Conservation (phyloP, 2,888 invertebrate species). For the Cremastinae sp. region DNA sequence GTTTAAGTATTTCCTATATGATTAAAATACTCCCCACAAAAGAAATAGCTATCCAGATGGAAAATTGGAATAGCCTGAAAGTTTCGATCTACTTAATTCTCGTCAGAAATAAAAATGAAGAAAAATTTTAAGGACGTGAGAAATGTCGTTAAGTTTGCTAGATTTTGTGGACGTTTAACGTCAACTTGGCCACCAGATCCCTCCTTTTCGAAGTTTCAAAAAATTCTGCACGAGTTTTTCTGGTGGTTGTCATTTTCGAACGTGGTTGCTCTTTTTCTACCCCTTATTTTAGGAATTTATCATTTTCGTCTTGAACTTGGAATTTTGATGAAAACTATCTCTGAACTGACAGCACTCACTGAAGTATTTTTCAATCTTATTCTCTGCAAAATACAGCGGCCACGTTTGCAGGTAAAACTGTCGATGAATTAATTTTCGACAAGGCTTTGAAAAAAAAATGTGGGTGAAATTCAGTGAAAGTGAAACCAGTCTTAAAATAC, state of each 20-base stretch:
- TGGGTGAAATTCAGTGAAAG: too few species aligned
- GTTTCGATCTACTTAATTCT: not conserved
- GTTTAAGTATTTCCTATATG: not conserved
- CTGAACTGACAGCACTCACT: constrained; percentile 67
- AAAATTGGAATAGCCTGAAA: too few species aligned
- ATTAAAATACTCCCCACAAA: too few species aligned
- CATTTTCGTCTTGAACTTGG: constrained; percentile 63
- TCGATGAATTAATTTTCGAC: too few species aligned
- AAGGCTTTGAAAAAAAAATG: too few species aligned
- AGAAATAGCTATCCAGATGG: too few species aligned
- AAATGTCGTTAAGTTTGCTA: constrained; percentile 44
- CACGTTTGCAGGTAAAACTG: constrained; percentile 67
- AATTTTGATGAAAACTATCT: constrained; percentile 67
- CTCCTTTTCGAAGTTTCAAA: constrained; percentile 25
- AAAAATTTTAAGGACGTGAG: constrained; percentile 13
- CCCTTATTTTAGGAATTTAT: constrained; percentile 65
- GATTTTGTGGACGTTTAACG: constrained; percentile 63
- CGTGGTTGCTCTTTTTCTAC: constrained; percentile 61
- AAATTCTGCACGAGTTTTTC: constrained; percentile 58
- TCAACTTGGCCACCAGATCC: constrained; percentile 68
- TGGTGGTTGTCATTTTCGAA: constrained; percentile 66
- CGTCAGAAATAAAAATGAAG: constrained; percentile 10
- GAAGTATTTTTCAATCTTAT: constrained; percentile 70
- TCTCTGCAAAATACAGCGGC: constrained; percentile 64
- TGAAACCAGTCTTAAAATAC: too few species aligned